These are phyloP conservation scores for Pogonus chalceus DNA, from an alignment of 1,140 invertebrate genomes.

Conservation along the genomic window DNA sequence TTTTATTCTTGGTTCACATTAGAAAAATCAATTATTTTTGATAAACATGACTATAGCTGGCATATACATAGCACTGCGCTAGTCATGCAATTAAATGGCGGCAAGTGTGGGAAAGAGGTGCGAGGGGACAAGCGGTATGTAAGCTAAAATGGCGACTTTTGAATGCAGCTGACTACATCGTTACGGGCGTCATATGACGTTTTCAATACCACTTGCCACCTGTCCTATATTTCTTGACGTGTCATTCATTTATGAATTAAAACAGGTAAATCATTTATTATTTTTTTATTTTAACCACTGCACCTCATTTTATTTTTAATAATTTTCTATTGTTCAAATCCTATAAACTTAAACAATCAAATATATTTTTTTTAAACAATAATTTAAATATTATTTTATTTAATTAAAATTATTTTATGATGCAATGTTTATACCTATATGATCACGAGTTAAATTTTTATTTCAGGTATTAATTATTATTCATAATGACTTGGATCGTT, in stretches of 20 bases:
- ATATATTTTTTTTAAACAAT: no score
- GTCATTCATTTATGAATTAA: slow-evolving; percentile 6
- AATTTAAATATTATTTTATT: no score
- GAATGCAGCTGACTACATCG: background rate
- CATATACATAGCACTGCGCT: slow-evolving; percentile 5
- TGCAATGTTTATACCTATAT: no score
- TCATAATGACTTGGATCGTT: slow-evolving; percentile 67
- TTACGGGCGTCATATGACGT: background rate
- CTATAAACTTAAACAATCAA: no score
- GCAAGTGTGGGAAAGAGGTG: background rate
- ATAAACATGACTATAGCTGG: slow-evolving; percentile 6
- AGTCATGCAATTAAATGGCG: slow-evolving; percentile 6
- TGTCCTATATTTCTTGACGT: background rate
- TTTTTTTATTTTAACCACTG: no score
- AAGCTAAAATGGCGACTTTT: slow-evolving; percentile 2
- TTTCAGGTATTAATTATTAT: no score
- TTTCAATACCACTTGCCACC: background rate
- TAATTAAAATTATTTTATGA: no score
- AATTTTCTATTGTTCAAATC: no score
- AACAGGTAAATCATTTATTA: no score
- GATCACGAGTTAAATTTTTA: no score
- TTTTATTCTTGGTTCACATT: background rate
- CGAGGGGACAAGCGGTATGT: background rate
- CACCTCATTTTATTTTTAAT: no score
- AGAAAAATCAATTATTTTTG: slow-evolving; percentile 10